Evolutionary conservation across 2,888 invertebrate species (phyloP), one percentile per base, ranked within the genome.

Genomic region (Syrista parreyssii): DNA sequence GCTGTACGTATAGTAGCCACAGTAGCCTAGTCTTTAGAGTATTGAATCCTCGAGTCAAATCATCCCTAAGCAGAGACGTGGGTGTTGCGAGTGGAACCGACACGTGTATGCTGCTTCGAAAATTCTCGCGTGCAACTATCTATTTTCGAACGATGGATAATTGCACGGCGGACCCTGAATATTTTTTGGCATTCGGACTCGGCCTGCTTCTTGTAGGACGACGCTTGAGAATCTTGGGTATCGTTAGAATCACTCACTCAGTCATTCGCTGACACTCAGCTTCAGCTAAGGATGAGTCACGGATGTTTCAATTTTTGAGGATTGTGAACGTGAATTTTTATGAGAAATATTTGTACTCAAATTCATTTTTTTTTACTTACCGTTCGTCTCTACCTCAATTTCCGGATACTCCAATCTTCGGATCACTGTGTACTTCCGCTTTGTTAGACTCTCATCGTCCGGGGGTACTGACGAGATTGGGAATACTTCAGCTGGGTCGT

Each of bases 141-240:
- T 69, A 69, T 69, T 69, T 69, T 32, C 31, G 32, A n/a, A 69
- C 69, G 69, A 69, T 69, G 78, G 83, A 75, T 78, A 76, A 85
- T 82, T 75, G 80, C 35, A 73, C 74, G 75, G 78, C 80, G 77
- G 79, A 81, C 77, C 80, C 78, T 84, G 78, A 82, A 84, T 83
- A 77, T 82, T 76, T 77, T 76, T 82, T 69, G 69, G 32, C 30
- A 69, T 32, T 69, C 69, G 69, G 31, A 6, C 69, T 12, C 69
- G 30, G 69, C 11, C 69, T 30, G 30, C 69, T 30, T 40, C 40
- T 15, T 0, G 40, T 15, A 15, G 40, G 15, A 40, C 40, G 15
- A 40, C 15, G 40, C 6, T 40, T 40, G 12, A 36, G 36, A 36
- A 12, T 36, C 12, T 36, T 36, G 15, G 1, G 40, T 6, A 40